Conservation (phyloP, 2,113 vertebrate genomes). For the Alethe castanea region DNA sequence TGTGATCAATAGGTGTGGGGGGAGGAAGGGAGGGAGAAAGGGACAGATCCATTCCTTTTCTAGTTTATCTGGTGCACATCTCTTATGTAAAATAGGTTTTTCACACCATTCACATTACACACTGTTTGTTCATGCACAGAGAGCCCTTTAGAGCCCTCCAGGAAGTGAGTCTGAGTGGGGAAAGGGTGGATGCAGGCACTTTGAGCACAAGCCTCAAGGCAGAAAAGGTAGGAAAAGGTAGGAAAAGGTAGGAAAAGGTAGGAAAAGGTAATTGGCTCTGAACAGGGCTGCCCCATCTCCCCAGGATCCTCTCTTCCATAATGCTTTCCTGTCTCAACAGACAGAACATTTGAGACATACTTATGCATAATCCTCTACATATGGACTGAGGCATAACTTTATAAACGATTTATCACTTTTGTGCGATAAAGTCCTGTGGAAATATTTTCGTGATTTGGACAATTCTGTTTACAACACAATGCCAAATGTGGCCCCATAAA, state of each 20-base stretch:
- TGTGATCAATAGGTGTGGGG: rapidly evolving
- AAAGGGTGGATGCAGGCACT: not conserved
- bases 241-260: too few relatives aligned
- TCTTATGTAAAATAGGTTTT: not conserved
- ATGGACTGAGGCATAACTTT: not conserved
- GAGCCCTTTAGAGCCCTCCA: not conserved
- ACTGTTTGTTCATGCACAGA: not conserved
- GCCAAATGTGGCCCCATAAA: not conserved
- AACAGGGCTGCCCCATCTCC: not conserved
- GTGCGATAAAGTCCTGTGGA: not conserved
- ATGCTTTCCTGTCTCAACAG: not conserved
- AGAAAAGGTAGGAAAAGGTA: not conserved
- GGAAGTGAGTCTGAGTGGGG: rapidly evolving
- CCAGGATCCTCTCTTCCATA: not conserved
- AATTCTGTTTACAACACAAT: rapidly evolving
- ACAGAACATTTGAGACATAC: not conserved
- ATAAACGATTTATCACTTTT: not conserved
- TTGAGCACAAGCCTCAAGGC: not conserved
- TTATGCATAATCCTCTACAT: not conserved
- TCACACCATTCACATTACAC: rapidly evolving
- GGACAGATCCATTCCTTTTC: rapidly evolving
- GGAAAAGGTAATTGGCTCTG: not conserved
- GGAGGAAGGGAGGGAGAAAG: not conserved
- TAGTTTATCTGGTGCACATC: rapidly evolving
- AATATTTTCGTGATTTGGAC: not conserved